Conservation (phyloP, 2,888 invertebrate genomes). For the Dusona sp. region DNA sequence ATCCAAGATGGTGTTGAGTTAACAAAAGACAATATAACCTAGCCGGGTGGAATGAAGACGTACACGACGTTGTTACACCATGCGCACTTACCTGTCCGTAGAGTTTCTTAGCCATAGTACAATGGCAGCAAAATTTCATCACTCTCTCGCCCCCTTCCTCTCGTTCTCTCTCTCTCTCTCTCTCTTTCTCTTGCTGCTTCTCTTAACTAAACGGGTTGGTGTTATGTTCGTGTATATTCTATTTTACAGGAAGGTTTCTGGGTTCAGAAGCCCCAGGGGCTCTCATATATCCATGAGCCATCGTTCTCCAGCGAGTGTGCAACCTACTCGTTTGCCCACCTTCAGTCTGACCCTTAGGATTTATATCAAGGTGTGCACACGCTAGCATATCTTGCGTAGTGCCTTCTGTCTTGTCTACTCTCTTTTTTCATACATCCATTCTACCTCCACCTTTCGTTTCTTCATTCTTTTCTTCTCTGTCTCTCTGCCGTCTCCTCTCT, state of each 20-base stretch:
- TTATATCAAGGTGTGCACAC: constrained; percentile 52
- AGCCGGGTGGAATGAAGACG: constrained; percentile 48
- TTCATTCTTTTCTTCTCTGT: constrained; percentile 19
- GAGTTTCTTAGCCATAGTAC: constrained; percentile 65
- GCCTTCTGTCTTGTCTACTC: constrained; percentile 58
- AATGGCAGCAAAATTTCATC: constrained; percentile 59
- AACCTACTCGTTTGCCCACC: constrained; percentile 64
- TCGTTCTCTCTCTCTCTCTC: constrained; percentile 3
- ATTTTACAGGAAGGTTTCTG: constrained; percentile 16
- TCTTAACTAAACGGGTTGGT: constrained; percentile 32
- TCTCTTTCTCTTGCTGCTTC: constrained; percentile 8
- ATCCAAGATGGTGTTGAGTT: constrained; percentile 40
- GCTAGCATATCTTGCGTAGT: constrained; percentile 32
- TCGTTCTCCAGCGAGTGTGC: constrained; percentile 39
- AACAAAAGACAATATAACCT: constrained; percentile 64
- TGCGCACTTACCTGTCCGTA: constrained; percentile 60
- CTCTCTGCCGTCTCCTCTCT: background rate
- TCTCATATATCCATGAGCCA: constrained; percentile 39
- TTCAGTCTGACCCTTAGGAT: constrained; percentile 62
- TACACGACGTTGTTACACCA: constrained; percentile 62
- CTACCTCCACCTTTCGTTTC: constrained; percentile 6
- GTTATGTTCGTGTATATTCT: constrained; percentile 30
- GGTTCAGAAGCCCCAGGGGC: constrained; percentile 6
- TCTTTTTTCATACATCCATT: constrained; percentile 40
- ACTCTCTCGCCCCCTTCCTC: no score